Evolutionary conservation across 92 coral and sea anemone genomes (phyloP), one percentile per base, ranked within the genome.

Genomic region (Pocillopora meandrina): DNA sequence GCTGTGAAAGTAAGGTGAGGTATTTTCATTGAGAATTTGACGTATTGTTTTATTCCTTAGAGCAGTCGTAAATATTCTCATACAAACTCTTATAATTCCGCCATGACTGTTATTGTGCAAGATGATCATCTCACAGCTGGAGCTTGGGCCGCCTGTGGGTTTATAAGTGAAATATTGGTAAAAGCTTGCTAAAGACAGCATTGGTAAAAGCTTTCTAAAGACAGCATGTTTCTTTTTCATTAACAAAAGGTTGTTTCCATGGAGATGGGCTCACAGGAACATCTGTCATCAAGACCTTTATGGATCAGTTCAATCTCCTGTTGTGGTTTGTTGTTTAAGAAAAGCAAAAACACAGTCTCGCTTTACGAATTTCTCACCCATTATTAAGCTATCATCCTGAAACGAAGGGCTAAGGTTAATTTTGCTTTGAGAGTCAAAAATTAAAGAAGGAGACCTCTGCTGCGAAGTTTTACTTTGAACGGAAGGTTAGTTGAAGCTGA

Each of bases 191-290:
- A 20, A 60, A 78, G 67, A 26, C 31, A 58, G 72, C 72, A 66
- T 49, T 55, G 74, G 60, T 77, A 34, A 61, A 31, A 61, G n/a
- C 61, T 65, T 47, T 63, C 19, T 3, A n/a, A 66, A 8, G 49
- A 26, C 78, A 61, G 71, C 72, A 35, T 20, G 76, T 47, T 82
- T 72, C 72, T 57, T 26, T 49, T 11, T 9, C 13, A 12, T 7
- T 8, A 61, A 82, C 79, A 72, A 60, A 61, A 56, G 52, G 47
- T 17, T 47, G 86, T 83, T 63, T 42, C 80, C 74, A 73, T 55
- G 73, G 80, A 33, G 19, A 74, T 65, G 26, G 12, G 13, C 5
- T 15, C 23, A 55, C 4, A n/a, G 23, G 19, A 82, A 65, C 86
- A 83, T 74, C 86, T 83, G 86, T 69, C 63, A 9, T 58, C 1